These are phyloP conservation scores for Apistogramma diplotaenia DNA, from an alignment of 2,113 vertebrate genomes.

Conservation along the genomic window DNA sequence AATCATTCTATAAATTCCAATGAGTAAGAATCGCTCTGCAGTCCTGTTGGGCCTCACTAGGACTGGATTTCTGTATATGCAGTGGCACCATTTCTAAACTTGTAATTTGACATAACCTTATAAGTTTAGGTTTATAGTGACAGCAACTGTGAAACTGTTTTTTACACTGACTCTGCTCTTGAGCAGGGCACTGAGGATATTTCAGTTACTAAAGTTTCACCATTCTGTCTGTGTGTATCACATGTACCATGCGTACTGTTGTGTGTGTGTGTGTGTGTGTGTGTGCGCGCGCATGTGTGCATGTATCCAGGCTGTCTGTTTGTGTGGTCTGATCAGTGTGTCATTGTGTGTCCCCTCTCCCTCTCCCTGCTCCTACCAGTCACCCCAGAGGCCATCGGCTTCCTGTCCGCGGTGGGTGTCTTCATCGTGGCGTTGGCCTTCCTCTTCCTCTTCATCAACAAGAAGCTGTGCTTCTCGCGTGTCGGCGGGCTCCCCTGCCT, in stretches of 20 bases:
- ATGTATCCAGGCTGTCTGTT: constrained; percentile 64
- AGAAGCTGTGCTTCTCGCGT: constrained; percentile 85
- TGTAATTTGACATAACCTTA: accelerated
- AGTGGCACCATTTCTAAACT: no score
- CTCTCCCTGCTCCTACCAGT: constrained; percentile 75
- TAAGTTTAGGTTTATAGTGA: no score
- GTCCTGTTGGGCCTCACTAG: neutral
- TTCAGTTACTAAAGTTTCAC: constrained; percentile 63
- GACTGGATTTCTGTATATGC: accelerated
- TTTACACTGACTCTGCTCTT: constrained; percentile 16
- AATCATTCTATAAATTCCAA: neutral
- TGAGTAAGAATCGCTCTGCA: neutral
- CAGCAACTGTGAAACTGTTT: neutral
- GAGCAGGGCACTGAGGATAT: constrained; percentile 12
- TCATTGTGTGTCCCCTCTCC: constrained; percentile 73
- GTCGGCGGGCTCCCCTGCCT: constrained; percentile 76
- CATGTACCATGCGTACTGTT: constrained; percentile 51
- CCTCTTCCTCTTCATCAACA: constrained; percentile 87
- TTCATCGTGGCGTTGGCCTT: constrained; percentile 82
- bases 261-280: constrained; percentile 40
- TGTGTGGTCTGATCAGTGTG: constrained; percentile 75
- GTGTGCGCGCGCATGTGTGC: constrained; percentile 20
- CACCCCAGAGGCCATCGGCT: constrained; percentile 79
- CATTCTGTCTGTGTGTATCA: constrained; percentile 68
- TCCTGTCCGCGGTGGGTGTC: constrained; percentile 82